A percentile compares a stretch with the other conserved stretches of the same genome.
phyloP scores from a whole-genome alignment of 2,888 invertebrate species.

The Oeneis ivallda region DNA sequence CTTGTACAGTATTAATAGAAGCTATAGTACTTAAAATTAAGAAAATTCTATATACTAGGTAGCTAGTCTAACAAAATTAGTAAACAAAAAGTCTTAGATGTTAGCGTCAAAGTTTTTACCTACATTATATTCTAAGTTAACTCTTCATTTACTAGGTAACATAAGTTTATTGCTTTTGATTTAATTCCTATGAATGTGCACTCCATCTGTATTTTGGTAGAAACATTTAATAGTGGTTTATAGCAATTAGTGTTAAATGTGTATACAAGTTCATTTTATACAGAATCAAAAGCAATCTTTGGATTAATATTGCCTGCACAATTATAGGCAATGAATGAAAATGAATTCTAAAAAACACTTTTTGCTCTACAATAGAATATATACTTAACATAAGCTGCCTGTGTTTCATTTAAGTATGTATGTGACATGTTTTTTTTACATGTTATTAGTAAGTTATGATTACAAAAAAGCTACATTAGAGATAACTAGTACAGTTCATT shows the following conservation, averaged over 20 bases:
- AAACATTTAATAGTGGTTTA: background rate
- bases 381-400: background rate
- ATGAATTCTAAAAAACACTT: background rate
- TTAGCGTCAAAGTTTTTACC: background rate
- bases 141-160: conserved; percentile 2
- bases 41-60: no score
- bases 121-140: background rate
- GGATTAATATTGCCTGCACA: conserved; percentile 2
- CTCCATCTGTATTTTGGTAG: background rate
- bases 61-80: no score
- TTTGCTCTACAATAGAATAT: background rate
- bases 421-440: background rate
- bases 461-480: background rate
- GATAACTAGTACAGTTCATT: background rate
- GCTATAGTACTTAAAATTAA: no score
- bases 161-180: conserved; percentile 1
- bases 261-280: background rate
- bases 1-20: no score
- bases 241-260: background rate
- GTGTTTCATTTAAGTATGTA: background rate
- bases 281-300: conserved; percentile 20
- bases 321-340: background rate
- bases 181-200: background rate
- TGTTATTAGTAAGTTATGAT: background rate
- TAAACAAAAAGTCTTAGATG: background rate